Percentiles rank a stretch among this genome's conserved stretches.
Evolutionary conservation across 1,140 invertebrate species (phyloP).

Genomic region (Zaprionus nigranus): DNA sequence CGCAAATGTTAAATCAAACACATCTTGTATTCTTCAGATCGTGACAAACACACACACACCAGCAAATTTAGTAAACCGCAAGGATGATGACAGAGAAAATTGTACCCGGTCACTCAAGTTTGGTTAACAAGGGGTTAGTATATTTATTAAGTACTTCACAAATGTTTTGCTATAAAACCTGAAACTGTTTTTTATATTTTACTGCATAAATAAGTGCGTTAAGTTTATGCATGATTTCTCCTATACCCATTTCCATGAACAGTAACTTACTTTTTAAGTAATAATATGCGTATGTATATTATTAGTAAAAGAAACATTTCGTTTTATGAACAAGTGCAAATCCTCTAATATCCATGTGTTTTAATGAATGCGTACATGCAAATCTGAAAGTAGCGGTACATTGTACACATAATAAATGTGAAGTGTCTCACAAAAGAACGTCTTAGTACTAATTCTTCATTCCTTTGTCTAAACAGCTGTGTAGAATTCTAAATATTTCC

Average conservation of each 20-base stretch:
- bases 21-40: slow-evolving; percentile 33
- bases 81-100: slow-evolving; percentile 87
- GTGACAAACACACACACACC: slow-evolving; percentile 23
- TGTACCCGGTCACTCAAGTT: slow-evolving; percentile 86
- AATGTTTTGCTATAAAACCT: background rate
- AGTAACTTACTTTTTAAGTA: background rate
- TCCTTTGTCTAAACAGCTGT: background rate
- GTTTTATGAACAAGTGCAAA: background rate
- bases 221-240: background rate
- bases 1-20: slow-evolving; percentile 13
- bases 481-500: background rate
- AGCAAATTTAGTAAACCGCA: slow-evolving; percentile 35
- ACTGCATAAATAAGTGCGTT: background rate
- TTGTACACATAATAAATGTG: background rate
- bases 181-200: background rate
- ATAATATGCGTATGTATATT: background rate
- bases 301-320: background rate
- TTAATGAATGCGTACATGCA: background rate
- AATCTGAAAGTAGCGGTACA: background rate
- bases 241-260: background rate
- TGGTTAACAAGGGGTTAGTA: slow-evolving; percentile 86
- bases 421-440: background rate
- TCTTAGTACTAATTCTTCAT: background rate
- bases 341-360: background rate
- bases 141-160: slow-evolving; percentile 12